These are phyloP conservation scores for Creontiades dilutus DNA, from an alignment of 2,888 invertebrate species.

Conservation along the genomic window DNA sequence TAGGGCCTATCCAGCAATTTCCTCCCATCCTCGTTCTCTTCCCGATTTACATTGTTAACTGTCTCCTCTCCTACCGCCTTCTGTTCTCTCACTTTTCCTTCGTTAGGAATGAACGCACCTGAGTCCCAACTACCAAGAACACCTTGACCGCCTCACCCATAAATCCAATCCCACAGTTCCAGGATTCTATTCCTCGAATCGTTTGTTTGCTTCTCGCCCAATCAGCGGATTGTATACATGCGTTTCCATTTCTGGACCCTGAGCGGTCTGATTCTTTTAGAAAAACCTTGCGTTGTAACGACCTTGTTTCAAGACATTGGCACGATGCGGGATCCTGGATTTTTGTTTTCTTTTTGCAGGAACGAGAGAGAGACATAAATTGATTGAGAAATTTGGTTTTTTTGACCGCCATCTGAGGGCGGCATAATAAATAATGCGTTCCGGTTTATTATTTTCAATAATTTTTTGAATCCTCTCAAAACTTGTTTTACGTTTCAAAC, in stretches of 20 bases:
- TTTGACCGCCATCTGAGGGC: background rate
- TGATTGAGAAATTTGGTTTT: constrained; percentile 11
- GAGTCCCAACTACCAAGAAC: constrained; percentile 3
- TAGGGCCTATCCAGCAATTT: too few species aligned
- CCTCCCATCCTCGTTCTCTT: too few species aligned
- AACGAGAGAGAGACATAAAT: background rate
- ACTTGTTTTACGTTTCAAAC: too few species aligned
- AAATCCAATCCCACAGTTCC: constrained; percentile 1
- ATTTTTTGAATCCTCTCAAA: too few species aligned
- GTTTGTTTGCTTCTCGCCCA: background rate
- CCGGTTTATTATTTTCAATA: too few species aligned
- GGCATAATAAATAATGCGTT: too few species aligned
- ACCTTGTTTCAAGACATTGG: background rate
- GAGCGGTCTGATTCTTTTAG: constrained; percentile 5
- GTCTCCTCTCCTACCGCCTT: too few species aligned
- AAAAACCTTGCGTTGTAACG: constrained; percentile 11
- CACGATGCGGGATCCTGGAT: background rate
- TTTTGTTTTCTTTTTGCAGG: constrained; percentile 7
- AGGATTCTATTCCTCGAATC: background rate
- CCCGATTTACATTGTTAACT: constrained; percentile 16
- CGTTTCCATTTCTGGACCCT: background rate
- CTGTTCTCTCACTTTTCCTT: background rate
- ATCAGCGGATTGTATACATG: background rate
- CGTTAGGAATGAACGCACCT: background rate
- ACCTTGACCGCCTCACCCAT: constrained; percentile 7